phyloP scores from a whole-genome alignment of 2,888 invertebrate species.

The Leptinotarsa juncta region DNA sequence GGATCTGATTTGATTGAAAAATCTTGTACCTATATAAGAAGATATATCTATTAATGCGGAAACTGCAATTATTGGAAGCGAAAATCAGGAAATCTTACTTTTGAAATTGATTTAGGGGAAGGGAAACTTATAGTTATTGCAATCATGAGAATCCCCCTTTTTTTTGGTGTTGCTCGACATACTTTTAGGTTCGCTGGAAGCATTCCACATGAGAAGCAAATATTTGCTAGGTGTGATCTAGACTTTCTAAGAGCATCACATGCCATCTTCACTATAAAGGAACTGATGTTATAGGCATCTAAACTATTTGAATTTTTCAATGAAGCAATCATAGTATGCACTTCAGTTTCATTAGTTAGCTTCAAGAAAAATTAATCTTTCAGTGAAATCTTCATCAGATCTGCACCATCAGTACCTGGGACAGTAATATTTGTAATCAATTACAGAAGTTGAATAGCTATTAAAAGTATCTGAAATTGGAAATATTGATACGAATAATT shows the following conservation, averaged over 20 bases:
- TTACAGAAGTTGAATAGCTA: not conserved
- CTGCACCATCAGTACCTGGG: not conserved
- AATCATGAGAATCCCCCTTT: constrained; percentile 6
- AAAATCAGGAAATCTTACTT: too few relatives aligned
- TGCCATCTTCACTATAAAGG: not conserved
- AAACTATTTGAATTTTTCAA: constrained; percentile 8
- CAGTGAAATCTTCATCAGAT: not conserved
- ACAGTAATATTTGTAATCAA: not conserved
- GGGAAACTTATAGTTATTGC: constrained; percentile 14
- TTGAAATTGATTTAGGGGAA: too few relatives aligned
- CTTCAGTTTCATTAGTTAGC: constrained; percentile 11
- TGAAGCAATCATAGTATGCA: not conserved
- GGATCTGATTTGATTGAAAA: too few relatives aligned
- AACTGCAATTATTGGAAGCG: too few relatives aligned
- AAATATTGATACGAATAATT: too few relatives aligned
- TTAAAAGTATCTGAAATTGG: too few relatives aligned
- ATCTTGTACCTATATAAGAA: too few relatives aligned
- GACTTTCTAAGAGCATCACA: constrained; percentile 3
- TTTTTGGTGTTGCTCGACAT: constrained; percentile 17
- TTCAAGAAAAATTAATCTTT: not conserved
- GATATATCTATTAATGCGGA: too few relatives aligned
- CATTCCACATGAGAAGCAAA: not conserved
- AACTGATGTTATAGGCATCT: not conserved
- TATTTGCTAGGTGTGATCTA: not conserved
- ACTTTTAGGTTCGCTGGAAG: not conserved